A percentile compares a stretch with the other conserved stretches of the same genome.
Evolutionary conservation across 2,113 vertebrate species (phyloP).

Genomic region (Hippoglossus stenolepis): DNA sequence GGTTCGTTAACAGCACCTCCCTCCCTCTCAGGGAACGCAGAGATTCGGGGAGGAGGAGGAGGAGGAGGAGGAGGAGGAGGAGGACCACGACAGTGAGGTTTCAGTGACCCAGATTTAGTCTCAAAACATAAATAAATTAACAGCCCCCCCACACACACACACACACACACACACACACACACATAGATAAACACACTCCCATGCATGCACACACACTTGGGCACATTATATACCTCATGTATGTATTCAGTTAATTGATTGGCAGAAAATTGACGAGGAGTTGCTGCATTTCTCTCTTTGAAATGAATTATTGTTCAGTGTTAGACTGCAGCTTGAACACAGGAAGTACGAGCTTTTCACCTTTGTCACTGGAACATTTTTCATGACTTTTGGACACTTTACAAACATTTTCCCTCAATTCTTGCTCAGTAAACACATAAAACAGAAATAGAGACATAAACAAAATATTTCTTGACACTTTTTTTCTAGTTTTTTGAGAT

Average conservation of each 20-base stretch:
- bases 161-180: slow-evolving; percentile 19
- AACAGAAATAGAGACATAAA: too few species aligned
- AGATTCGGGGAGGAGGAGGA: slow-evolving; percentile 67
- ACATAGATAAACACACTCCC: neutral
- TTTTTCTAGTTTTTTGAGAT: too few species aligned
- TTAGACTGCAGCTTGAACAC: too few species aligned
- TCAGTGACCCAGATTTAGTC: slow-evolving; percentile 86
- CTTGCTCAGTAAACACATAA: too few species aligned
- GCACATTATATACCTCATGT: slow-evolving; percentile 41
- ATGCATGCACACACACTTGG: slow-evolving; percentile 9
- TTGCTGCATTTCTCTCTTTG: neutral
- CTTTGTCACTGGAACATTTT: too few species aligned
- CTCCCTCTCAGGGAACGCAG: slow-evolving; percentile 81
- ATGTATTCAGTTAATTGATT: neutral
- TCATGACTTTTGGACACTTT: too few species aligned
- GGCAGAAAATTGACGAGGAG: neutral
- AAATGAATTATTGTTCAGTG: neutral
- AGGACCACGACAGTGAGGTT: slow-evolving; percentile 65
- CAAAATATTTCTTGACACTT: too few species aligned
- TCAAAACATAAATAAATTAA: slow-evolving; percentile 83
- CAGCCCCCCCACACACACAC: slow-evolving; percentile 68
- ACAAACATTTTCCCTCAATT: too few species aligned
- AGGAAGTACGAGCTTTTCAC: too few species aligned
- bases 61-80: slow-evolving; percentile 35
- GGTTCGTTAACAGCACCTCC: slow-evolving; percentile 82